A percentile compares a stretch with the other conserved stretches of the same genome.
Evolutionary conservation across 1,140 invertebrate species (phyloP).

Genomic region (Zaprionus lachaisei): DNA sequence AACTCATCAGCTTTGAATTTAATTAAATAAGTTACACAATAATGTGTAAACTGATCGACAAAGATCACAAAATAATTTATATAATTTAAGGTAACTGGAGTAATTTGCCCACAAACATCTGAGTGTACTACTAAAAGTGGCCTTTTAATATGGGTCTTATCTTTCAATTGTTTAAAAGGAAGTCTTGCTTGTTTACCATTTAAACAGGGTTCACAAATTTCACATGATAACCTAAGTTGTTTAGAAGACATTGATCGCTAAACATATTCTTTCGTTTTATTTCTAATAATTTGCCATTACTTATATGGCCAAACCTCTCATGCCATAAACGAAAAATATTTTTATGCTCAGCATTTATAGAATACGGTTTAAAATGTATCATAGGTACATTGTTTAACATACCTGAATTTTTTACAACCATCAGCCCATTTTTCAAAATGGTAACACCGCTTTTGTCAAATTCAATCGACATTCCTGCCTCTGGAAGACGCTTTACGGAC

Average conservation of each 20-base stretch:
- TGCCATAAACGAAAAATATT: constrained; percentile 30
- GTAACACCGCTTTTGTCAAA: constrained; percentile 7
- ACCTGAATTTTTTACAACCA: constrained; percentile 37
- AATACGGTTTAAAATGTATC: constrained; percentile 9
- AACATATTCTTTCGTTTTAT: constrained; percentile 11
- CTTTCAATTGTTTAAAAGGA: background rate
- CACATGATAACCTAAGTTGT: background rate
- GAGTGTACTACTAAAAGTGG: too few relatives aligned
- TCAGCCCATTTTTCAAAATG: background rate
- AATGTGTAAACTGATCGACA: constrained; percentile 22
- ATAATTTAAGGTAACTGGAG: constrained; percentile 12
- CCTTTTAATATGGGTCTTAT: background rate
- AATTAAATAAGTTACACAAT: constrained; percentile 31
- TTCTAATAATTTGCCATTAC: constrained; percentile 11
- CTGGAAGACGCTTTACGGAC: constrained; percentile 17
- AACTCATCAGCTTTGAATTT: constrained; percentile 34
- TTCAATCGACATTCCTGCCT: constrained; percentile 5
- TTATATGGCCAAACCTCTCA: background rate
- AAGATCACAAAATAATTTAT: constrained; percentile 14
- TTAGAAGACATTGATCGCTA: background rate
- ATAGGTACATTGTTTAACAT: constrained; percentile 16
- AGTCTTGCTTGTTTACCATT: constrained; percentile 1
- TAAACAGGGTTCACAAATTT: constrained; percentile 7
- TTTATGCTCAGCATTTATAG: constrained; percentile 9
- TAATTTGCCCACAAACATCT: too few relatives aligned